A percentile compares a stretch with the other conserved stretches of the same genome.
These are phyloP conservation scores for Lacanobia wlatinum DNA, from an alignment of 2,888 invertebrate species.

Conservation along the genomic window DNA sequence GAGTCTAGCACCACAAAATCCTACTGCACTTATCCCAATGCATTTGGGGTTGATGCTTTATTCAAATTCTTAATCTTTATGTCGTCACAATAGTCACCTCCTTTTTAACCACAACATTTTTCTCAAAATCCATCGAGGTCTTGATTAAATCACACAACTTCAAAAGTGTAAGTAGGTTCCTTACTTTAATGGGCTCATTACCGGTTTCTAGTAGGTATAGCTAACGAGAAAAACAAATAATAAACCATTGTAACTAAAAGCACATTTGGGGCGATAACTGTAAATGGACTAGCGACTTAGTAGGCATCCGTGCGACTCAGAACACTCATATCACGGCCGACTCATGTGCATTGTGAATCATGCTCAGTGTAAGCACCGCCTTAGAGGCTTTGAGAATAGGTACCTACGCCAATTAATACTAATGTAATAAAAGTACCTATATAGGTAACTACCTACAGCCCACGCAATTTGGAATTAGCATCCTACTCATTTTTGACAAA, in stretches of 20 bases:
- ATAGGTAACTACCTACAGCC: background rate
- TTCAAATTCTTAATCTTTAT: too few species aligned
- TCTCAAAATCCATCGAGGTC: background rate
- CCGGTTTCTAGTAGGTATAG: conserved; percentile 69
- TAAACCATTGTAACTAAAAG: conserved; percentile 72
- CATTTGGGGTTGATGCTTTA: too few species aligned
- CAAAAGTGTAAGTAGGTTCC: conserved; percentile 35
- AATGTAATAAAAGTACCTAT: conserved; percentile 12
- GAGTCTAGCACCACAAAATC: background rate
- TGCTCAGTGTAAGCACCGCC: conserved; percentile 29
- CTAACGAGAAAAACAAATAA: conserved; percentile 69
- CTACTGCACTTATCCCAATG: background rate
- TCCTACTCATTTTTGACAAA: background rate
- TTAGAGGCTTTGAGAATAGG: conserved; percentile 20
- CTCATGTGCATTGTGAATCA: conserved; percentile 72
- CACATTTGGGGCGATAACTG: conserved; percentile 78
- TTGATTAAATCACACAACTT: conserved; percentile 3
- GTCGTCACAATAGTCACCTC: too few species aligned
- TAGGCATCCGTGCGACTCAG: conserved; percentile 49
- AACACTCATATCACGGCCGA: conserved; percentile 65
- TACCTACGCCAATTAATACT: conserved; percentile 3
- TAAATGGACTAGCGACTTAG: conserved; percentile 65
- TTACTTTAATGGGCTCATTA: conserved; percentile 65
- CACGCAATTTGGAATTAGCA: background rate
- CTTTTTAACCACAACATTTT: background rate